These are phyloP conservation scores for Astropecten irregularis DNA, from an alignment of 53 echinoderm and acorn worm species.

Conservation along the genomic window DNA sequence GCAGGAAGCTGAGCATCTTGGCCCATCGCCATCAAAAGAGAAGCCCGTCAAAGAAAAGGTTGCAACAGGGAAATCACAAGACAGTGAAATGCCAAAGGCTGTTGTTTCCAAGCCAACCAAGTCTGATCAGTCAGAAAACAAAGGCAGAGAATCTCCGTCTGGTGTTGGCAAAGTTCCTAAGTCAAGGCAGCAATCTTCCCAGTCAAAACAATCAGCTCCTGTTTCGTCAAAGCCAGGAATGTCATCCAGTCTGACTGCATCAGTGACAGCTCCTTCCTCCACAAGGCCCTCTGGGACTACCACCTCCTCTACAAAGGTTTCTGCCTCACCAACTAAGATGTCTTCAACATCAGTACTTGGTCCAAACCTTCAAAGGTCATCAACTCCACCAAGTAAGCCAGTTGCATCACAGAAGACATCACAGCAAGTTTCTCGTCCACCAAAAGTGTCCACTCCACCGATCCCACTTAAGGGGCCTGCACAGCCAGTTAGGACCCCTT, in stretches of 20 bases:
- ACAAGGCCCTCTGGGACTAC: neutral
- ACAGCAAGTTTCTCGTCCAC: conserved; percentile 43
- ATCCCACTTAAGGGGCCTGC: conserved; percentile 29
- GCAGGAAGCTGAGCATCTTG: conserved; percentile 2
- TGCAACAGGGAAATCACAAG: conserved; percentile 40
- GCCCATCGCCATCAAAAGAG: conserved; percentile 16
- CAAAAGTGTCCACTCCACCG: conserved; percentile 51
- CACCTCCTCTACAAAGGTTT: conserved; percentile 8
- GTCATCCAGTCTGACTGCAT: conserved; percentile 4
- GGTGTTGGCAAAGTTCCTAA: conserved; percentile 36
- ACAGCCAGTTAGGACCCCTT: conserved; percentile 26
- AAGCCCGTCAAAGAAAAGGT: conserved; percentile 29
- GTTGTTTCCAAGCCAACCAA: conserved; percentile 43
- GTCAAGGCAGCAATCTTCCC: conserved; percentile 32
- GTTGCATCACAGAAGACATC: conserved; percentile 20
- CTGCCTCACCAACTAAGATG: conserved; percentile 26
- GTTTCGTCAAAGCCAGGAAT: neutral
- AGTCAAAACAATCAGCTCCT: conserved; percentile 15
- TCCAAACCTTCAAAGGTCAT: conserved; percentile 24
- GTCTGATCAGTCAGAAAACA: conserved; percentile 38
- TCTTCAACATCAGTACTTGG: neutral
- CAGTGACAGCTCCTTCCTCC: neutral
- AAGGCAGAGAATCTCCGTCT: conserved; percentile 42
- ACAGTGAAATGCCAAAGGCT: conserved; percentile 9
- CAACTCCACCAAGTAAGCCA: conserved; percentile 30